A percentile compares a stretch with the other conserved stretches of the same genome.
These are phyloP conservation scores for Ranitomeya imitator DNA, from an alignment of 2,113 vertebrate genomes.

Conservation along the genomic window DNA sequence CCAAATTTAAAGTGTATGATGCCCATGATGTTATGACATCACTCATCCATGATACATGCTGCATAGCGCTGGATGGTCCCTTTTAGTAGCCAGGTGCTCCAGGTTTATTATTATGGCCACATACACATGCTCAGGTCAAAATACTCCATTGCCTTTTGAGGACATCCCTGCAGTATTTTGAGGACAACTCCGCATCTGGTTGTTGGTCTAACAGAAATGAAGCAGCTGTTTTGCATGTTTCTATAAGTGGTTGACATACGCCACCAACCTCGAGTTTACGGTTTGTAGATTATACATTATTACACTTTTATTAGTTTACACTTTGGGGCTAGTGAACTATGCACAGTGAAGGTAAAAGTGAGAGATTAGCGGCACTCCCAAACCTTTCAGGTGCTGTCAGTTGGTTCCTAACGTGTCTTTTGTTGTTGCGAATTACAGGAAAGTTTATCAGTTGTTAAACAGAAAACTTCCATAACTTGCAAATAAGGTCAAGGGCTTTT, in stretches of 20 bases:
- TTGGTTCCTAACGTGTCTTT: conserved; percentile 59
- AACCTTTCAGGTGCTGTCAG: conserved; percentile 56
- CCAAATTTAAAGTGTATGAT: no score
- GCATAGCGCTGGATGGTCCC: no score
- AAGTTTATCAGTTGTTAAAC: conserved; percentile 63
- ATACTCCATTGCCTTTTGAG: no score
- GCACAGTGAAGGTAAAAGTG: conserved; percentile 57
- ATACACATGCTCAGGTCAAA: no score
- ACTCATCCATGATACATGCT: no score
- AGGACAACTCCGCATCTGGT: not conserved
- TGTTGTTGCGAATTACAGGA: conserved; percentile 55
- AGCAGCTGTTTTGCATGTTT: not conserved
- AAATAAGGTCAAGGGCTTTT: conserved; percentile 56
- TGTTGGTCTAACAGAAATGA: not conserved
- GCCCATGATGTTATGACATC: no score
- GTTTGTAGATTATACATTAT: conserved; percentile 36
- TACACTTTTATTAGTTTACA: conserved; percentile 12
- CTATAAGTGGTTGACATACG: not conserved
- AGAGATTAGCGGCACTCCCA: conserved; percentile 61
- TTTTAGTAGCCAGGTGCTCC: no score
- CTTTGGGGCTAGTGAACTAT: not conserved
- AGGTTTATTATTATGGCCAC: no score
- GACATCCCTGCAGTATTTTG: not conserved
- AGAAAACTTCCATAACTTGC: conserved; percentile 59
- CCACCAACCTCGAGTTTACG: conserved; percentile 9